These are phyloP conservation scores for Calyptommatus sinebrachiatus DNA, from an alignment of 2,113 vertebrate species.

Conservation along the genomic window DNA sequence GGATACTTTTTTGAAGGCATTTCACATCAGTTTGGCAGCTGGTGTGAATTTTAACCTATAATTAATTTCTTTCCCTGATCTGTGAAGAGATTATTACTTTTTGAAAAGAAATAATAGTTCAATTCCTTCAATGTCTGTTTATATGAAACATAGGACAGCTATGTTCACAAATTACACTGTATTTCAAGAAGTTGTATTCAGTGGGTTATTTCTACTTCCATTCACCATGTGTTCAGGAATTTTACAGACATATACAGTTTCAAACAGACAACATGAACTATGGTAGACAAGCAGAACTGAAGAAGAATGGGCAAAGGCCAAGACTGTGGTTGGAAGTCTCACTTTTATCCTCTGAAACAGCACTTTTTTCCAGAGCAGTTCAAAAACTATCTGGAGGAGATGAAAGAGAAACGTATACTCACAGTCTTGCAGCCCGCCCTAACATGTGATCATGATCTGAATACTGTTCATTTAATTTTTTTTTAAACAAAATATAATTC, in stretches of 20 bases:
- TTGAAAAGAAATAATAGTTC: neutral
- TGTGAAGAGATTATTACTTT: neutral
- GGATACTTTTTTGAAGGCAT: conserved; percentile 20
- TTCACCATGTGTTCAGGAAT: neutral
- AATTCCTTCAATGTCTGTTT: neutral
- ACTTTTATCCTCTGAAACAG: no score
- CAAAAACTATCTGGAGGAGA: no score
- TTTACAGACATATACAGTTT: neutral
- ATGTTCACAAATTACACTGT: neutral
- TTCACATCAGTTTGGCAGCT: conserved; percentile 8
- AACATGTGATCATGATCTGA: no score
- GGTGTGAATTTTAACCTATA: neutral
- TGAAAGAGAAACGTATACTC: no score
- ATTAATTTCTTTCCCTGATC: neutral
- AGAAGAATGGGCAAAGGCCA: no score
- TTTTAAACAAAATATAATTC: neutral
- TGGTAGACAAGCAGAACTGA: neutral
- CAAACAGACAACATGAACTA: neutral
- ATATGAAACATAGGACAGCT: no score
- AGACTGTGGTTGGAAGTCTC: no score
- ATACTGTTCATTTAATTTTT: neutral
- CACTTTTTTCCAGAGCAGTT: no score
- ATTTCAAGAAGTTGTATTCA: neutral
- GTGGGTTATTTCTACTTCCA: neutral
- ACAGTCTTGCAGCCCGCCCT: no score